Conservation (phyloP, 2,888 invertebrate genomes). For the Furcula furcula region DNA sequence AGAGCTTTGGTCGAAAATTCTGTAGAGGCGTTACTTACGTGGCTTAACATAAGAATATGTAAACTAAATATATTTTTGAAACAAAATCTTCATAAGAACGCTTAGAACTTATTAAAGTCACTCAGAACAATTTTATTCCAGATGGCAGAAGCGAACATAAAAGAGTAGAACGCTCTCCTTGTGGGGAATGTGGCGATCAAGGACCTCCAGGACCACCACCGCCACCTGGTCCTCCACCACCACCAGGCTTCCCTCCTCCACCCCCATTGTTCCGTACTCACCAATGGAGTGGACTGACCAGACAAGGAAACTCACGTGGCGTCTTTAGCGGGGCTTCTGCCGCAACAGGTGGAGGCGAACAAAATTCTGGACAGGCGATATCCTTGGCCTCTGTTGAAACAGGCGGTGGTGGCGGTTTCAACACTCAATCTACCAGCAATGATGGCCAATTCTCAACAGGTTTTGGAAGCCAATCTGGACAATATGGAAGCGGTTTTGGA, state of each 20-base stretch:
- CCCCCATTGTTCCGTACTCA: constrained; percentile 38
- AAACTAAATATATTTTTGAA: too few relatives aligned
- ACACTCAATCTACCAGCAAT: not conserved
- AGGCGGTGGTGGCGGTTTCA: constrained; percentile 1
- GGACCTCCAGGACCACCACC: constrained; percentile 5
- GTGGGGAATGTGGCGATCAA: constrained; percentile 16
- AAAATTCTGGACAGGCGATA: constrained; percentile 42
- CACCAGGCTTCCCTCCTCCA: constrained; percentile 5
- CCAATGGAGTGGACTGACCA: constrained; percentile 56
- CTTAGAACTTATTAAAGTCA: too few relatives aligned
- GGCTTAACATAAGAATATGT: too few relatives aligned
- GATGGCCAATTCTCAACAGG: constrained; percentile 6
- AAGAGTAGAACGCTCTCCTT: constrained; percentile 24
- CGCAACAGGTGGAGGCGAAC: constrained; percentile 29
- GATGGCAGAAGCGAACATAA: constrained; percentile 9
- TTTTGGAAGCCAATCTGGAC: constrained; percentile 1
- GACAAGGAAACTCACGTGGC: constrained; percentile 44
- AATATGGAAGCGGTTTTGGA: constrained; percentile 2
- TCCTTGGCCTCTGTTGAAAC: constrained; percentile 36
- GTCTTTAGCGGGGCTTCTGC: constrained; percentile 47
- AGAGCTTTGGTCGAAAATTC: too few relatives aligned
- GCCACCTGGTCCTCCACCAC: constrained; percentile 12
- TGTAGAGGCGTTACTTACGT: too few relatives aligned
- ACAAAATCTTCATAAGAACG: too few relatives aligned
- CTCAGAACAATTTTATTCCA: constrained; percentile 9